phyloP scores from a whole-genome alignment of 2,113 vertebrate genomes.

The Melanotaenia duboulayi region DNA sequence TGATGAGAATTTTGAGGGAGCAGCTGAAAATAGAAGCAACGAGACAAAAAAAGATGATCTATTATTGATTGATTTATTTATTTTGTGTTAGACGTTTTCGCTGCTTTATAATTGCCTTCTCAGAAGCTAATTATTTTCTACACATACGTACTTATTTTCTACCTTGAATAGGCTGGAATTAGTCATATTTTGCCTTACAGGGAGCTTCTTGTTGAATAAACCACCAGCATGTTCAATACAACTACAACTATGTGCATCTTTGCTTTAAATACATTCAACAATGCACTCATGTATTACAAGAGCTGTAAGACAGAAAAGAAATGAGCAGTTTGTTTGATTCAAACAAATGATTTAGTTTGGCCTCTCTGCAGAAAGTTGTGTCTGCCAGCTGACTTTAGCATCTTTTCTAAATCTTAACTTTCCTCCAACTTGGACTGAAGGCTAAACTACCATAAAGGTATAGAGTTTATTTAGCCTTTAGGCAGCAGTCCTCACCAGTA shows the following conservation, averaged over 20 bases:
- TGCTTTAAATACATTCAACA: background rate
- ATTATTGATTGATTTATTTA: slow-evolving; percentile 1
- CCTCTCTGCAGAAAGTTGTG: slow-evolving; percentile 9
- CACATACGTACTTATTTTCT: too few relatives aligned
- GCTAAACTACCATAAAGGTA: slow-evolving; percentile 6
- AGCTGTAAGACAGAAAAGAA: slow-evolving; percentile 4
- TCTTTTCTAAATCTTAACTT: slow-evolving; percentile 21
- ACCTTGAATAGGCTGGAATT: background rate
- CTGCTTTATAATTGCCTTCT: slow-evolving; percentile 30
- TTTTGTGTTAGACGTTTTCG: slow-evolving; percentile 35
- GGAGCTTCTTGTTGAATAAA: slow-evolving; percentile 22
- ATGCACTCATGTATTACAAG: background rate
- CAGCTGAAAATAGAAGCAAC: background rate
- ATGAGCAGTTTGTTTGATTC: slow-evolving; percentile 31
- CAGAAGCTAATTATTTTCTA: slow-evolving; percentile 54
- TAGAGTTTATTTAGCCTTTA: slow-evolving; percentile 36
- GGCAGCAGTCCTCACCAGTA: slow-evolving; percentile 3
- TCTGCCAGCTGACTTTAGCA: slow-evolving; percentile 26
- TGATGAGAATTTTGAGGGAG: slow-evolving; percentile 12
- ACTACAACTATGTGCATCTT: background rate
- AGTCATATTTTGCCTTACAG: slow-evolving; percentile 9
- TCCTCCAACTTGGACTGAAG: slow-evolving; percentile 7
- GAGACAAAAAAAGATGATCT: background rate
- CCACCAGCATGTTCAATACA: background rate
- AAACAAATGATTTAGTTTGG: slow-evolving; percentile 28